Evolutionary conservation across 2,888 invertebrate genomes (phyloP), one percentile per base, ranked within the genome.

Genomic region (Dynastes maya): DNA sequence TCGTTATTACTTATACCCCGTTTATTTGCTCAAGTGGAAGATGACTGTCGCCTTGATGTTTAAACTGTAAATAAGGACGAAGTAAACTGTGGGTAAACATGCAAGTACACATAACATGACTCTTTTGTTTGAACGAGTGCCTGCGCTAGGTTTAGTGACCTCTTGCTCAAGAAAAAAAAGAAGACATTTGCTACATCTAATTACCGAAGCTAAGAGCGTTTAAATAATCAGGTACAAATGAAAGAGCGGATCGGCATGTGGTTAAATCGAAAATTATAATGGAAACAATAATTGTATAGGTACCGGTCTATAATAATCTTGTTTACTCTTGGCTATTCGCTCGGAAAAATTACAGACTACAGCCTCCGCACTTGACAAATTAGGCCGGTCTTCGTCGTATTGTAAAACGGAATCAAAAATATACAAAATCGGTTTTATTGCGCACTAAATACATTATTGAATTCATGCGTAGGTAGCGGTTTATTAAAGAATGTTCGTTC

Each of bases 11-110:
- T 65, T 65, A 45, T 29, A 67, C 67, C 67, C 45, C 45, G 67
- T 67, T 45, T 67, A 67, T 67, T 67, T 67, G 67, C 67, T 67
- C 67, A 67, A 67, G 67, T 67, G 40, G 40, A 67, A 67, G 67
- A 67, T 45, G 67, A 67, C 67, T 67, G 67, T 67, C 67, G 67
- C 45, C 67, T 67, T 16, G 40, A 40, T 67, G 67, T 67, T 67
- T 67, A 67, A 67, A 67, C 40, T 45, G 67, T 67, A 67, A 67
- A 67, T 67, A 67, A 67, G 67, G 37, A 67, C 67, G 40, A 67
- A 67, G 67, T 67, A 67, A 45, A 67, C 40, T 67, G 49, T 67
- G 67, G 45, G 67, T 67, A 67, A 67, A 67, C 67, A 67, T 40
- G 67, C 67, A 67, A 45, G 67, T n/a, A 37, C n/a, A 37, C 40